These are phyloP conservation scores for Napeogenes inachia DNA, from an alignment of 2,888 invertebrate species.

Conservation along the genomic window DNA sequence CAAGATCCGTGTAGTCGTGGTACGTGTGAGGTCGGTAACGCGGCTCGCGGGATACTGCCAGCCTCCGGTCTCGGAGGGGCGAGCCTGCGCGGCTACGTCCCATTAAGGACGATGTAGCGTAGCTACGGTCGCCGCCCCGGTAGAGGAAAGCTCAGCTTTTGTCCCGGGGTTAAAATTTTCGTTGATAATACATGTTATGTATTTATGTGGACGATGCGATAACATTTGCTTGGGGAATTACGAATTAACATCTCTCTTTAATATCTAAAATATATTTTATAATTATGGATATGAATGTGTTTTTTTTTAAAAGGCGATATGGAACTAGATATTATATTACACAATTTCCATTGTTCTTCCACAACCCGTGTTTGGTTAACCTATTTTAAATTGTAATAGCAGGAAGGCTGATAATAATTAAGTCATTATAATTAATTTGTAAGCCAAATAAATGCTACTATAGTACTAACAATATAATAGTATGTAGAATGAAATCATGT, in stretches of 20 bases:
- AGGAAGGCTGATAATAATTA: no score
- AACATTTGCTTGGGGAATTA: not conserved
- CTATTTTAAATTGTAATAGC: not conserved
- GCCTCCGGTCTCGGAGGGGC: constrained; percentile 56
- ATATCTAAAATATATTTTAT: no score
- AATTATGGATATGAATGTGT: no score
- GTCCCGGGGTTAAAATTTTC: constrained; percentile 18
- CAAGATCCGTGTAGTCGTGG: constrained; percentile 42
- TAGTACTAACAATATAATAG: no score
- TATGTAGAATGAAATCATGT: no score
- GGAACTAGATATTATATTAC: no score
- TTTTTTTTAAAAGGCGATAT: no score
- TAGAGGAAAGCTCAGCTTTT: constrained; percentile 42
- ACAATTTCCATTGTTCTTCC: not conserved
- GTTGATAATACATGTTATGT: not conserved
- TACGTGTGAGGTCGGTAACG: constrained; percentile 57
- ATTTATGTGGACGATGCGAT: not conserved
- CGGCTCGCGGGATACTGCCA: constrained; percentile 73
- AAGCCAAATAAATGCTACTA: no score
- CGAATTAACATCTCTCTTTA: not conserved
- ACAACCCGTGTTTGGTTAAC: not conserved
- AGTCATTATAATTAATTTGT: no score
- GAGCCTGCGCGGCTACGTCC: constrained; percentile 70
- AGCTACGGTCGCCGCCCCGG: constrained; percentile 61
- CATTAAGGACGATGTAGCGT: constrained; percentile 46